A percentile compares a stretch with the other conserved stretches of the same genome.
phyloP scores from a whole-genome alignment of 2,888 invertebrate species.

The Erebia ligea region DNA sequence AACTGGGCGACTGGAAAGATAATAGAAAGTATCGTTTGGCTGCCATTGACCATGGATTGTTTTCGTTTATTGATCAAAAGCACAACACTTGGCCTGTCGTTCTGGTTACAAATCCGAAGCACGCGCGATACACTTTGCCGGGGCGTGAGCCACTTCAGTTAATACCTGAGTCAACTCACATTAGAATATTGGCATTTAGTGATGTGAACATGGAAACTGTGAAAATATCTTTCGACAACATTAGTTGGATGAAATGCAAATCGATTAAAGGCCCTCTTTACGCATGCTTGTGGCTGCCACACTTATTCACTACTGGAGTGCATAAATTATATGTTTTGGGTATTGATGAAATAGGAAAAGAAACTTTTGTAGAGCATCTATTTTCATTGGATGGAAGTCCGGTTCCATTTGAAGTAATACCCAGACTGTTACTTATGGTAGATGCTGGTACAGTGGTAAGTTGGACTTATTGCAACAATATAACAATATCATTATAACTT shows the following conservation, averaged over 20 bases:
- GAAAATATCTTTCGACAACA: conserved; percentile 86
- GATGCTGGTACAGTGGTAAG: conserved; percentile 89
- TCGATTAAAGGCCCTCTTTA: conserved; percentile 87
- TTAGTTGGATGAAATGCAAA: conserved; percentile 85
- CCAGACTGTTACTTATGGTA: conserved; percentile 90
- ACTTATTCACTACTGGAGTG: conserved; percentile 84
- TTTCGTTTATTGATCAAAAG: conserved; percentile 91
- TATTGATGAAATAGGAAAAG: conserved; percentile 82
- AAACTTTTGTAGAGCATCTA: conserved; percentile 84
- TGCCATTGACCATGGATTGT: conserved; percentile 94
- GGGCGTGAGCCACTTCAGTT: conserved; percentile 87
- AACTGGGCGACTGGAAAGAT: conserved; percentile 96
- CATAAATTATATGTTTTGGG: conserved; percentile 86
- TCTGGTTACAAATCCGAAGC: conserved; percentile 95
- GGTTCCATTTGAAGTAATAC: conserved; percentile 85
- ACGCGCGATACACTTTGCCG: conserved; percentile 88
- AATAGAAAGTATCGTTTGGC: conserved; percentile 92
- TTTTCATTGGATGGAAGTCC: conserved; percentile 91
- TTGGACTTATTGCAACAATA: conserved; percentile 40
- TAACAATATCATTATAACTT: neutral
- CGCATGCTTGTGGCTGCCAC: conserved; percentile 88
- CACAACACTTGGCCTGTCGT: conserved; percentile 92
- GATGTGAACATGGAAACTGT: conserved; percentile 85
- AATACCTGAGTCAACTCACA: conserved; percentile 88
- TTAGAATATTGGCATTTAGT: conserved; percentile 92